Conservation (phyloP, 2,113 vertebrate species). For the Numida meleagris region DNA sequence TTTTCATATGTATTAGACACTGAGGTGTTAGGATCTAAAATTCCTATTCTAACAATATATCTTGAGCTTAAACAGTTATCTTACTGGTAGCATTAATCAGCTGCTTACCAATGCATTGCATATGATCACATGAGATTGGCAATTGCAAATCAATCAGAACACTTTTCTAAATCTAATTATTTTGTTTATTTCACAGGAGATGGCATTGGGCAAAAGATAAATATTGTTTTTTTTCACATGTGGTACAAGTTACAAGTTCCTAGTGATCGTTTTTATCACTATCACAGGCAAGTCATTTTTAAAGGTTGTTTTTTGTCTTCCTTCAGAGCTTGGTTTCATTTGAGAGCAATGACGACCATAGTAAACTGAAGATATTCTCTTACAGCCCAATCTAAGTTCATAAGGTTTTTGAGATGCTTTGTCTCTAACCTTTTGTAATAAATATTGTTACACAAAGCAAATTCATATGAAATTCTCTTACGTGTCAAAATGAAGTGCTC, state of each 20-base stretch:
- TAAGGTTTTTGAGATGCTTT: neutral
- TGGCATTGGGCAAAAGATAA: neutral
- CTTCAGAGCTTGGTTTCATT: neutral
- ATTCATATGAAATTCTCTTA: neutral
- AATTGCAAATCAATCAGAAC: neutral
- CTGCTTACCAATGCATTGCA: neutral
- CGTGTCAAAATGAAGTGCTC: neutral
- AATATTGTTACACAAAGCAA: neutral
- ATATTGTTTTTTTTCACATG: neutral
- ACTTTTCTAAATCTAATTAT: neutral
- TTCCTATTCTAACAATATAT: neutral
- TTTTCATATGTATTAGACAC: neutral
- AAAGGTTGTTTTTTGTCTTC: neutral
- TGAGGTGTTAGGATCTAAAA: neutral
- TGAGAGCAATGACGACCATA: neutral
- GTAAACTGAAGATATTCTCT: neutral
- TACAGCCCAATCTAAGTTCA: neutral
- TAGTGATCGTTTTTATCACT: neutral
- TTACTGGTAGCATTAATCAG: constrained; percentile 9
- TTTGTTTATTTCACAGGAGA: neutral
- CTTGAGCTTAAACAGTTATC: neutral
- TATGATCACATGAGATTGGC: neutral
- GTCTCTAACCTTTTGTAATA: neutral
- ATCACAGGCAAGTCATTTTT: neutral
- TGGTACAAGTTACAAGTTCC: neutral